Evolutionary conservation across 2,888 invertebrate genomes (phyloP), one percentile per base, ranked within the genome.

Genomic region (Thymelicus lineola): DNA sequence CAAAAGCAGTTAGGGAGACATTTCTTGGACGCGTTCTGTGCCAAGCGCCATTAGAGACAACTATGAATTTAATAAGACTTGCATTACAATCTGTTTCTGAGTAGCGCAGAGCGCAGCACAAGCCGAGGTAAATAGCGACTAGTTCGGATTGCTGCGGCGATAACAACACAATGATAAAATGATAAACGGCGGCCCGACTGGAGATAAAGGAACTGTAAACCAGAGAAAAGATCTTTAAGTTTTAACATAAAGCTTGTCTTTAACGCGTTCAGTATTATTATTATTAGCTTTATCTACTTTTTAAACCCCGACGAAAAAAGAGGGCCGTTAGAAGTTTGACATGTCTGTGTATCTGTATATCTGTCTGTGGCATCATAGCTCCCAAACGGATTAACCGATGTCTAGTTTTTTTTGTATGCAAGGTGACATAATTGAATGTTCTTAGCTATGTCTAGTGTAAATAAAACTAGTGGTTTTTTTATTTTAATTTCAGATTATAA

Each of bases 71-170:
- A 46, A 55, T 55, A 28, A 62, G 35, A 48, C 48, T 28, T 62
- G 48, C 12, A 42, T 17, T 64, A 64, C 53, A 38, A 55, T 64
- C 55, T 62, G 62, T 68, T 62, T 55, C 48, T 57, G 62, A 57
- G 68, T 62, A 68, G 15, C 68, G 59, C 50, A n/a, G n/a, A n/a
- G 48, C 48, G 36, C 20, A 61, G 68, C 68, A 68, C 69, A 69
- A 63, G 69, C 62, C 69, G 48, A 38, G 69, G 58, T 28, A 63
- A 62, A 48, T 48, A 48, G 63, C 48, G 42, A 67, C 68, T 57
- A 46, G 67, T 68, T 61, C 57, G 64, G 64, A 64, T 64, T 59
- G 69, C 50, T 50, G 57, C 58, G 53, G 69, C 58, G 69, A 70
- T 70, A 70, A 50, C 63, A 42, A 59, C 63, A 35, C 64, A 42